A percentile compares a stretch with the other conserved stretches of the same genome.
phyloP scores from a whole-genome alignment of 2,888 invertebrate species.

The Antheraea assamensis region DNA sequence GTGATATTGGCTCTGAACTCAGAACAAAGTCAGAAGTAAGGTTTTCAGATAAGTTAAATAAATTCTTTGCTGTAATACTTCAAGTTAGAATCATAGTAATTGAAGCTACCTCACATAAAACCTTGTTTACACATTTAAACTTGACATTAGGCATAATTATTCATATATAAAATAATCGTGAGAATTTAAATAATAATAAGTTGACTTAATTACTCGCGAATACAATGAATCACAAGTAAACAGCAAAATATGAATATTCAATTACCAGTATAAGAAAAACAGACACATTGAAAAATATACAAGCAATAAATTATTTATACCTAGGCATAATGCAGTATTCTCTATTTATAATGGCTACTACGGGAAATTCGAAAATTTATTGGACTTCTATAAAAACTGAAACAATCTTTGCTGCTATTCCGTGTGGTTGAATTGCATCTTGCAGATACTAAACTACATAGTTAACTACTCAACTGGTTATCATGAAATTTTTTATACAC shows the following conservation, averaged over 20 bases:
- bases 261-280: neutral
- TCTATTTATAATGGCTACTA: too few relatives aligned
- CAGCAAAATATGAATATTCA: neutral
- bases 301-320: too few relatives aligned
- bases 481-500: too few relatives aligned
- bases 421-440: too few relatives aligned
- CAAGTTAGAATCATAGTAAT: neutral
- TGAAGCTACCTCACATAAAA: neutral
- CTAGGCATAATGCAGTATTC: neutral
- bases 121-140: neutral
- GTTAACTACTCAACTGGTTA: too few relatives aligned
- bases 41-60: neutral
- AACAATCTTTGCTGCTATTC: too few relatives aligned
- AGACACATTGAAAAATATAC: neutral
- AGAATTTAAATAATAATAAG: neutral
- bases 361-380: too few relatives aligned
- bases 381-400: too few relatives aligned
- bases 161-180: neutral
- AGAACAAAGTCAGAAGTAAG: neutral
- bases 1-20: too few relatives aligned
- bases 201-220: neutral
- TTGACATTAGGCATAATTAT: neutral
- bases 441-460: too few relatives aligned
- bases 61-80: neutral
- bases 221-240: neutral